Conservation (phyloP, 2,888 invertebrate genomes). For the Acrocyrtus sp. region DNA sequence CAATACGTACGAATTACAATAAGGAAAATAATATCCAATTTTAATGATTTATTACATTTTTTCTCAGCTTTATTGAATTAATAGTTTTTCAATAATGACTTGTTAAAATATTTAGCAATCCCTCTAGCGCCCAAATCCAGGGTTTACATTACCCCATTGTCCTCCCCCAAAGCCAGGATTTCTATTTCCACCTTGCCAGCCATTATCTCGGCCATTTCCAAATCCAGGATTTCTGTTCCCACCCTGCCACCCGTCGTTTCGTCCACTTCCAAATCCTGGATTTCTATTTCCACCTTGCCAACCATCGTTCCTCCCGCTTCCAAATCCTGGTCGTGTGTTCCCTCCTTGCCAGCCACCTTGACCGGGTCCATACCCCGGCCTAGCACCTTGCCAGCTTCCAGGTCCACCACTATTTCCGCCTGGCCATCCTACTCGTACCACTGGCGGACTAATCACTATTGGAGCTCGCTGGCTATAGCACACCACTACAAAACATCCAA, state of each 20-base stretch:
- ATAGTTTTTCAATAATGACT: background rate
- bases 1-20: too few species aligned
- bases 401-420: too few species aligned
- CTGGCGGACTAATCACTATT: too few species aligned
- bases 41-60: too few species aligned
- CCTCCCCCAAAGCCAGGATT: slow-evolving; percentile 13
- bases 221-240: slow-evolving; percentile 20
- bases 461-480: too few species aligned
- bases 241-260: slow-evolving; percentile 6
- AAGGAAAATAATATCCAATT: too few species aligned
- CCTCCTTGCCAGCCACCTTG: background rate
- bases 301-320: slow-evolving; percentile 2
- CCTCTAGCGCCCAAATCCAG: background rate
- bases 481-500: too few species aligned
- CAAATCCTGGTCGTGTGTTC: background rate
- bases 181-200: slow-evolving; percentile 26
- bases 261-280: slow-evolving; percentile 11
- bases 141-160: slow-evolving; percentile 13
- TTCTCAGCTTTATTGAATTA: too few species aligned
- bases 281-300: background rate
- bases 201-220: slow-evolving; percentile 20
- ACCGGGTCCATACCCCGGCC: background rate
- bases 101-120: background rate
- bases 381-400: background rate
- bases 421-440: too few species aligned